These are phyloP conservation scores for Coenonympha arcania DNA, from an alignment of 2,888 invertebrate genomes.

Conservation along the genomic window DNA sequence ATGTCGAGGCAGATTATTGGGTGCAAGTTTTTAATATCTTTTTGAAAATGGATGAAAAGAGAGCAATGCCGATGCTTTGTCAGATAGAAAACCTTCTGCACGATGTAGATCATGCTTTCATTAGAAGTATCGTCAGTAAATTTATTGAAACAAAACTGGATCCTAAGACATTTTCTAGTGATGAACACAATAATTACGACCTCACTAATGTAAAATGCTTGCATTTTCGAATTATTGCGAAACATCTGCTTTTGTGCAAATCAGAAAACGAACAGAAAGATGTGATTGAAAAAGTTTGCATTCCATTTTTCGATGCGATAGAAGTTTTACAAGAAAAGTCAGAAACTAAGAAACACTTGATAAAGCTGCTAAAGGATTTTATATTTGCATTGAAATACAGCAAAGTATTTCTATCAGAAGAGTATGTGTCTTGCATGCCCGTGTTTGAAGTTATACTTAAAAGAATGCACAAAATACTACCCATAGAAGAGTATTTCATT, in stretches of 20 bases:
- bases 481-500: conserved; percentile 39
- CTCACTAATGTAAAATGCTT: conserved; percentile 16
- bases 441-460: conserved; percentile 38
- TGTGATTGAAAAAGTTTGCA: conserved; percentile 34
- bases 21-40: conserved; percentile 34
- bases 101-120: conserved; percentile 30
- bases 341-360: conserved; percentile 9
- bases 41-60: conserved; percentile 24
- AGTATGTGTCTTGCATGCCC: conserved; percentile 38
- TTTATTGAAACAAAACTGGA: conserved; percentile 31
- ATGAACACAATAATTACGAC: background rate
- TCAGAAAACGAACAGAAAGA: conserved; percentile 32
- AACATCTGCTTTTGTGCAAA: conserved; percentile 40
- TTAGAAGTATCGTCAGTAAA: conserved; percentile 29
- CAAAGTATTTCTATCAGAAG: conserved; percentile 36
- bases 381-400: conserved; percentile 38
- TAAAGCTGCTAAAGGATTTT: conserved; percentile 32
- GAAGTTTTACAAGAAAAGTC: conserved; percentile 20
- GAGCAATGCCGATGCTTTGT: conserved; percentile 30
- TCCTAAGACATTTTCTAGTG: conserved; percentile 16
- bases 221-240: conserved; percentile 39
- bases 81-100: conserved; percentile 35
- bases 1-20: conserved; percentile 41
- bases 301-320: conserved; percentile 38
- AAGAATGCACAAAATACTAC: conserved; percentile 38